Evolutionary conservation across 2,797 vertebrate genomes (phyloP), one percentile per base, ranked within the genome.

Genomic region (Sebastolobus alascanus): DNA sequence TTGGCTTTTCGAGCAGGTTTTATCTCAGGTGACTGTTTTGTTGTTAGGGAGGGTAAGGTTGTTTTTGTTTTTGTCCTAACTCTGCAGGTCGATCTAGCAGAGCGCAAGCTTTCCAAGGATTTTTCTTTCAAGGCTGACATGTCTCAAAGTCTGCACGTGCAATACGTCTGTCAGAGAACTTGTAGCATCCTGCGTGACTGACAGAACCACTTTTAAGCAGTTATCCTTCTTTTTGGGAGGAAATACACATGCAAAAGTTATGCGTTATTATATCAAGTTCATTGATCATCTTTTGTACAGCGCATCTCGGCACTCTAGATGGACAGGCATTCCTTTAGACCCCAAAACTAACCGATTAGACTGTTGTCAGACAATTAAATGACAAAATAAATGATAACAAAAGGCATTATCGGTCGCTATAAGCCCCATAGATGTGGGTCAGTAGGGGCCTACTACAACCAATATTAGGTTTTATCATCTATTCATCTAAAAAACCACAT

Each of bases 1-100:
- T 66, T 46, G 55, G 56, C 52, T 29, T 11, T 43, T 27, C 3
- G 5, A 66, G 25, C 37, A 61, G 58, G 35, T 40, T 76, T 84
- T 56, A 84, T 64, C 58, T 74, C 59, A 64, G 54, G 31, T 78
- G 43, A 77, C 68, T 84, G 68, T 20, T 73, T 68, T 75, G 35
- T 27, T 77, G 54, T 73, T 25, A 12, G n/a, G 46, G 29, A 56
- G 64, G 18, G 56, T 52, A 59, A 5, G 22, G 75, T 60, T 77
- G 55, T 63, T 55, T 54, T 65, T 46, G 38, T 18, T 68, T 60
- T 35, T 54, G 13, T 52, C 40, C 40, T 35, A n/a, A 60, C 8
- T 25, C 68, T 38, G 46, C 35, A 54, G 71, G 70, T 69, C 65
- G 58, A 46, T 31, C 63, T 4, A n/a, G 20, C 20, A 35, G 69